Evolutionary conservation across 2,797 vertebrate genomes (phyloP), one percentile per base, ranked within the genome.

Genomic region (Xiphophorus birchmanni): DNA sequence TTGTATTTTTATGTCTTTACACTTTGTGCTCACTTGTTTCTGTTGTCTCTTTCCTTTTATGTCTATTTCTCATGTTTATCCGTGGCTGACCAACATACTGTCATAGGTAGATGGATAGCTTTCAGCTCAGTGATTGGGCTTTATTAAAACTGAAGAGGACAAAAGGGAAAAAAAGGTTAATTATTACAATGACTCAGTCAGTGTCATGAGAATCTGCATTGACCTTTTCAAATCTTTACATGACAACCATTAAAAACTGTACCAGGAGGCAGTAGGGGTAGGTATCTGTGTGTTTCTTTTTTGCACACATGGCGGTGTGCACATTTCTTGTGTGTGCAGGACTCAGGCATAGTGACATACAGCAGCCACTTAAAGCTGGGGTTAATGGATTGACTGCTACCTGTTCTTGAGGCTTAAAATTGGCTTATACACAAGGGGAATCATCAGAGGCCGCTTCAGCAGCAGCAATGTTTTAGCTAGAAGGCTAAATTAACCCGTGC

Each of bases 301-400:
- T 84, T 75, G 80, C 83, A 71, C 71, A 86, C 15, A 79, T 86
- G 80, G 79, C 75, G 79, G 73, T 71, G 87, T 83, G 72, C 72
- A 93, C 72, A 86, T 85, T 83, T 87, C 90, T 74, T 89, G 86
- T 90, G 91, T 86, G 94, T 92, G 82, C 93, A 94, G 94, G 91
- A 94, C 94, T 94, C 87, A 87, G 95, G 95, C 96, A 95, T 82
- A 94, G 94, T 93, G 95, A 97, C 95, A 96, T 92, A 94, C 93
- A 93, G 97, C 96, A 95, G 95, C 95, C 84, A 91, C 94, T 95
- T 96, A 97, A 97, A 97, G 95, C 96, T 97, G 95, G 98, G 98
- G 98, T 98, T 99, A 99, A 99, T 99, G 97, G 97, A 97, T 96
- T 99, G 97, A 97, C 96, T 98, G 97, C 97, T 99, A 98, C 97